These are phyloP conservation scores for Apocheima hispidaria DNA, from an alignment of 2,888 invertebrate species.

Conservation along the genomic window DNA sequence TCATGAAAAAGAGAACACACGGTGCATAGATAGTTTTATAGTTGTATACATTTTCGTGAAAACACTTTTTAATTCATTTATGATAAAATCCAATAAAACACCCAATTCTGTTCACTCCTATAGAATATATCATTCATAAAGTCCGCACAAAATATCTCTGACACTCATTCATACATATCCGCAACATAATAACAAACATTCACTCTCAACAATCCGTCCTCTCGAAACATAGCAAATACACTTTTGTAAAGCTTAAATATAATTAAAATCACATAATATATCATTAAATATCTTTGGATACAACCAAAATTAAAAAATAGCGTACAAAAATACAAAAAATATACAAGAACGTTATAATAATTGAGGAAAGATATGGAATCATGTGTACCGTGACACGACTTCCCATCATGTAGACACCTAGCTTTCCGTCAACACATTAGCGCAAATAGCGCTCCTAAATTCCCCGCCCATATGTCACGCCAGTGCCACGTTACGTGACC, in stretches of 20 bases:
- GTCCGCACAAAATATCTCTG: conserved; percentile 26
- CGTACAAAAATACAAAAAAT: conserved; percentile 84
- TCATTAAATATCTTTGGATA: conserved; percentile 84
- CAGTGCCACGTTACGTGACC: background rate
- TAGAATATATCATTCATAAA: conserved; percentile 14
- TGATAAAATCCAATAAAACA: background rate
- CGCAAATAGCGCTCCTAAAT: background rate
- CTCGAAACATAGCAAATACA: conserved; percentile 74
- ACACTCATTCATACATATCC: conserved; percentile 41
- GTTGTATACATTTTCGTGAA: conserved; percentile 12
- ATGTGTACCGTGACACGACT: conserved; percentile 42
- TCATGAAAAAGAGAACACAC: conserved; percentile 21
- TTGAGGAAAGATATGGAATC: conserved; percentile 55
- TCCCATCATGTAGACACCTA: background rate
- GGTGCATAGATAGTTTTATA: conserved; percentile 1
- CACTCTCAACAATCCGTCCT: conserved; percentile 58
- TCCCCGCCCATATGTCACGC: background rate
- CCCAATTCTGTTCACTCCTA: conserved; percentile 5
- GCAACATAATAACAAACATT: conserved; percentile 68
- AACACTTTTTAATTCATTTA: conserved; percentile 20
- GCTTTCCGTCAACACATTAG: background rate
- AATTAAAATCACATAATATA: conserved; percentile 84
- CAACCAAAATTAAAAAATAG: conserved; percentile 81
- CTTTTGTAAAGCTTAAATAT: conserved; percentile 83
- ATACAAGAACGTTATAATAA: conserved; percentile 73